phyloP scores from a whole-genome alignment of 2,113 vertebrate genomes.

The Oryzias celebensis region DNA sequence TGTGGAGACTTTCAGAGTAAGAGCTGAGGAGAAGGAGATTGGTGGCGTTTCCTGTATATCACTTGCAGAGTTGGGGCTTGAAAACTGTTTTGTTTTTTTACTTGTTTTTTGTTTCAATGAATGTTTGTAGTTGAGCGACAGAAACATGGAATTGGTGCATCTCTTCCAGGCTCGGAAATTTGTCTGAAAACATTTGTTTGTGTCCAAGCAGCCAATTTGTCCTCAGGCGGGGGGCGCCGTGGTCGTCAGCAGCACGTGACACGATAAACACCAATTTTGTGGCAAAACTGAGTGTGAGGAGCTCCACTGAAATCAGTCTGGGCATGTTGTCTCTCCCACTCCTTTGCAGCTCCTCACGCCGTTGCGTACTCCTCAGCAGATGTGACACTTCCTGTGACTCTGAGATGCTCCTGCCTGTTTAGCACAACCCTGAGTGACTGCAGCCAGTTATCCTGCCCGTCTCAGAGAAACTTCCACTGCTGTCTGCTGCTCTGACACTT shows the following conservation, averaged over 20 bases:
- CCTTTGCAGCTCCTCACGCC: background rate
- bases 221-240: background rate
- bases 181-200: background rate
- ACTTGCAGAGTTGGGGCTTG: too few relatives aligned
- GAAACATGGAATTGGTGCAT: background rate
- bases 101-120: too few relatives aligned
- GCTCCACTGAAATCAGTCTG: background rate
- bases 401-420: constrained; percentile 30
- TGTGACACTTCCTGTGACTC: constrained; percentile 6
- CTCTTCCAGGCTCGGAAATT: background rate
- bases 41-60: too few relatives aligned
- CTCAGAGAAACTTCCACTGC: constrained; percentile 34
- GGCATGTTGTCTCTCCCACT: background rate
- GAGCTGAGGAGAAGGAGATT: too few relatives aligned
- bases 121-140: too few relatives aligned
- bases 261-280: background rate
- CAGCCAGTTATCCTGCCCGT: constrained; percentile 61
- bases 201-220: background rate
- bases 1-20: too few relatives aligned
- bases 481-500: constrained; percentile 34
- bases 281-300: background rate
- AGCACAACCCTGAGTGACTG: constrained; percentile 36
- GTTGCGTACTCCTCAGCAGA: constrained; percentile 10
- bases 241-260: too few relatives aligned
- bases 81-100: too few relatives aligned